Conservation (phyloP, 1,140 invertebrate genomes). For the Eueides isabella region DNA sequence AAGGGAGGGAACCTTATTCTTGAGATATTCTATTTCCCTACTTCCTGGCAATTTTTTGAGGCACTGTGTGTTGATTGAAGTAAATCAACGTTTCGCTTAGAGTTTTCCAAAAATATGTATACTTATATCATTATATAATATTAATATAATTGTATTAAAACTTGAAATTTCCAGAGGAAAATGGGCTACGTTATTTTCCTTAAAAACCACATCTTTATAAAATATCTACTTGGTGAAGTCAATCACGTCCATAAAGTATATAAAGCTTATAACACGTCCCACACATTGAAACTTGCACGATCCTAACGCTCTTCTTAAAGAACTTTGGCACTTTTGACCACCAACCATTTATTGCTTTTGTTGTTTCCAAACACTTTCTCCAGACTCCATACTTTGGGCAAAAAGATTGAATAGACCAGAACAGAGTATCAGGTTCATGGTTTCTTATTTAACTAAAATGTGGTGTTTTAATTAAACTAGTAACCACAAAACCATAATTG, state of each 20-base stretch:
- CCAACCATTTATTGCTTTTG: slow-evolving; percentile 48
- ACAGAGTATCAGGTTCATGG: neutral
- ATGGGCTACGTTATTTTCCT: neutral
- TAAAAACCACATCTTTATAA: neutral
- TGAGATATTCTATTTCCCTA: neutral
- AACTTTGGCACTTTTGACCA: slow-evolving; percentile 53
- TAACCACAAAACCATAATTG: too few species aligned
- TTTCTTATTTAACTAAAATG: neutral
- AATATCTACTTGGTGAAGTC: neutral
- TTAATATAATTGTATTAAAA: neutral
- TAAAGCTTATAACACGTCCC: slow-evolving; percentile 36
- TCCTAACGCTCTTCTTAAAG: slow-evolving; percentile 44
- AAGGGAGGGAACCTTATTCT: neutral
- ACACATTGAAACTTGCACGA: slow-evolving; percentile 50
- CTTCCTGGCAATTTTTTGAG: neutral
- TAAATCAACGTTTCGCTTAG: neutral
- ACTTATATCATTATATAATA: too few species aligned
- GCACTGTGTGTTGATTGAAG: too few species aligned
- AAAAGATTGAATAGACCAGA: slow-evolving; percentile 31
- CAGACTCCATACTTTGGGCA: slow-evolving; percentile 29
- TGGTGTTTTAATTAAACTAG: too few species aligned
- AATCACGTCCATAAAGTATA: neutral
- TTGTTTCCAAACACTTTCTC: slow-evolving; percentile 34
- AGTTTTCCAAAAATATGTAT: neutral
- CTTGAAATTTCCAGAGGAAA: neutral